These are phyloP conservation scores for Platysteira castanea DNA, from an alignment of 2,113 vertebrate species.

Conservation along the genomic window DNA sequence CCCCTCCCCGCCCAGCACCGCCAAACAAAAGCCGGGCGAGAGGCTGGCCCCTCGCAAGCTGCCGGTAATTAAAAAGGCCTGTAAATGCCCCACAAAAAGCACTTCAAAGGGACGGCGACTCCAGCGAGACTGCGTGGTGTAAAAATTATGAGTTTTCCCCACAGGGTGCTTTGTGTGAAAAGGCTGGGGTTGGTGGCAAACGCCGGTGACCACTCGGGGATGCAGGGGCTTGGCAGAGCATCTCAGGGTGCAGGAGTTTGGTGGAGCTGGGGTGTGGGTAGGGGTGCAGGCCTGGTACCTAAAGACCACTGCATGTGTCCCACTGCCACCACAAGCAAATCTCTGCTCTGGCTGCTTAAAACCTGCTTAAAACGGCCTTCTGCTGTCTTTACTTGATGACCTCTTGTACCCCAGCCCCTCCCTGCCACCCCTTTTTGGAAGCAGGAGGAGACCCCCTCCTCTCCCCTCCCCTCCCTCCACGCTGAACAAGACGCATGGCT, in stretches of 20 bases:
- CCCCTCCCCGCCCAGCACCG: conserved; percentile 50
- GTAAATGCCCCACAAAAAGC: conserved; percentile 79
- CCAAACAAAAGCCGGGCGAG: conserved; percentile 75
- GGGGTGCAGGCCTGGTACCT: rapidly evolving
- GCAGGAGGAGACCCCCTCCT: neutral
- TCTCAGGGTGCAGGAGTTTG: neutral
- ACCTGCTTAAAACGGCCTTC: neutral
- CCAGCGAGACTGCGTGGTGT: conserved; percentile 70
- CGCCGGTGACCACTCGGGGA: neutral
- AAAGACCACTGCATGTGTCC: neutral
- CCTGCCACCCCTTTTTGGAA: neutral
- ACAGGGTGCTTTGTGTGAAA: conserved; percentile 75
- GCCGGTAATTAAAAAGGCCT: conserved; percentile 82
- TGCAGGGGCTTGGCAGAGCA: neutral
- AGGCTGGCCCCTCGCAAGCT: conserved; percentile 77
- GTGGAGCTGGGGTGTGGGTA: rapidly evolving
- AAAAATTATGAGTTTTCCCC: conserved; percentile 79
- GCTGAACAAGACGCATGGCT: conserved; percentile 43
- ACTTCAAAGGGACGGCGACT: conserved; percentile 81
- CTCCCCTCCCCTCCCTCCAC: neutral
- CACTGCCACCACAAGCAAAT: neutral
- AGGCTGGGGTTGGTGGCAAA: conserved; percentile 57
- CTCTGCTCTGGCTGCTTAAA: neutral
- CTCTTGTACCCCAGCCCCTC: neutral
- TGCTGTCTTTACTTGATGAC: conserved; percentile 14